Evolutionary conservation across 2,113 vertebrate species (phyloP).

Genomic region (Lagopus muta): DNA sequence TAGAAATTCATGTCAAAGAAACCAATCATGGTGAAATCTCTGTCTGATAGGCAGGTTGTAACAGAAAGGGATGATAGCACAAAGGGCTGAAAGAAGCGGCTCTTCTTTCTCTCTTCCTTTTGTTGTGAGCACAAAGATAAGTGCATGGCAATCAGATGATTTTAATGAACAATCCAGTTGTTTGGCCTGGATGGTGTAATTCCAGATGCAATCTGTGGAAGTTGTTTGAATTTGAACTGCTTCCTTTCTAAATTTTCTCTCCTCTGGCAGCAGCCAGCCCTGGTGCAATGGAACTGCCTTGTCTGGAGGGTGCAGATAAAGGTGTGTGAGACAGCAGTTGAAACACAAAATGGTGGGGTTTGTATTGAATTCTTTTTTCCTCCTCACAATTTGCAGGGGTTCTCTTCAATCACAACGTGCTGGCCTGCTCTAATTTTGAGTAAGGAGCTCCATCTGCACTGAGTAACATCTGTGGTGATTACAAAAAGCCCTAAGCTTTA

Average conservation of each 20-base stretch:
- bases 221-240: background rate
- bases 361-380: background rate
- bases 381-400: accelerated
- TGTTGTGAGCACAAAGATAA: conserved; percentile 66
- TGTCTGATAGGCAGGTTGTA: conserved; percentile 38
- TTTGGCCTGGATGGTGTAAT: background rate
- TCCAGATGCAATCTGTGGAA: background rate
- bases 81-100: conserved; percentile 38
- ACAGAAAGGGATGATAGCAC: conserved; percentile 51
- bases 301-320: background rate
- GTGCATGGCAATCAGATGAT: conserved; percentile 54
- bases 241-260: background rate
- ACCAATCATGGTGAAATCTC: conserved; percentile 63
- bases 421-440: background rate
- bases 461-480: background rate
- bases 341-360: background rate
- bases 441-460: background rate
- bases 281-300: background rate
- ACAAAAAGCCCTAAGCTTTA: background rate
- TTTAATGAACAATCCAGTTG: conserved; percentile 55
- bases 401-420: background rate
- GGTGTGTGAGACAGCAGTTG: background rate
- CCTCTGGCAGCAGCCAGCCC: background rate
- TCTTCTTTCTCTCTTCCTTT: conserved; percentile 21
- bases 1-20: conserved; percentile 52